Conservation (phyloP, 2,113 vertebrate species). For the Macroglossus sobrinus region DNA sequence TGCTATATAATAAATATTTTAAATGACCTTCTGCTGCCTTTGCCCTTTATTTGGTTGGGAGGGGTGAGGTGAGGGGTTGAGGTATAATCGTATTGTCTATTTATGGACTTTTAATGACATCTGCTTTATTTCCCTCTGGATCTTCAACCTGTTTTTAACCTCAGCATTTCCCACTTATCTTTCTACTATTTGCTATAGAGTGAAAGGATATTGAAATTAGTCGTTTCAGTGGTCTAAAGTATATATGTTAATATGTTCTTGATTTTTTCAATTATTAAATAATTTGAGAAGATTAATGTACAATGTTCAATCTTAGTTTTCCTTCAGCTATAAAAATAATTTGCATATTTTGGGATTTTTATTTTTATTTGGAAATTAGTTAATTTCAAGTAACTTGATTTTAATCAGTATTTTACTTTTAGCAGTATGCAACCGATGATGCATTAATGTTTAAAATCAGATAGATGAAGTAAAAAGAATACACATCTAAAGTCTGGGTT, state of each 20-base stretch:
- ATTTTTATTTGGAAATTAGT: conserved; percentile 19
- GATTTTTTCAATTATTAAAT: conserved; percentile 7
- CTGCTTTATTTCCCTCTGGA: not conserved
- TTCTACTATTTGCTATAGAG: not conserved
- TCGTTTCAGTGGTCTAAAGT: not conserved
- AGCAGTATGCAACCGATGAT: not conserved
- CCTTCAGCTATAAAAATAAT: conserved; percentile 8
- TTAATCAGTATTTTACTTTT: not conserved
- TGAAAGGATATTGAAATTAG: not conserved
- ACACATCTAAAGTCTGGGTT: not conserved
- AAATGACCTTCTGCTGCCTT: not conserved
- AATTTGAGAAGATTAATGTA: not conserved
- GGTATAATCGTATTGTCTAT: not conserved
- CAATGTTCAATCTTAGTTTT: not conserved
- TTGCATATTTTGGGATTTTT: not conserved
- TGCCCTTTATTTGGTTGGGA: not conserved
- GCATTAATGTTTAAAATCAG: conserved; percentile 34
- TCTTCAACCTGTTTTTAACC: not conserved
- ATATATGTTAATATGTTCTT: not conserved
- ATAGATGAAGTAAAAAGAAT: conserved; percentile 31
- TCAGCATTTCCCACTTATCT: not conserved
- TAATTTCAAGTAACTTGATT: conserved; percentile 15
- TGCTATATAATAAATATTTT: not conserved
- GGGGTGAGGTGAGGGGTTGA: not conserved
- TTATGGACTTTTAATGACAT: not conserved